Base-by-base conservation (phyloP, 2,113 vertebrate species). In the Myanophis thanlyinensis region DNA sequence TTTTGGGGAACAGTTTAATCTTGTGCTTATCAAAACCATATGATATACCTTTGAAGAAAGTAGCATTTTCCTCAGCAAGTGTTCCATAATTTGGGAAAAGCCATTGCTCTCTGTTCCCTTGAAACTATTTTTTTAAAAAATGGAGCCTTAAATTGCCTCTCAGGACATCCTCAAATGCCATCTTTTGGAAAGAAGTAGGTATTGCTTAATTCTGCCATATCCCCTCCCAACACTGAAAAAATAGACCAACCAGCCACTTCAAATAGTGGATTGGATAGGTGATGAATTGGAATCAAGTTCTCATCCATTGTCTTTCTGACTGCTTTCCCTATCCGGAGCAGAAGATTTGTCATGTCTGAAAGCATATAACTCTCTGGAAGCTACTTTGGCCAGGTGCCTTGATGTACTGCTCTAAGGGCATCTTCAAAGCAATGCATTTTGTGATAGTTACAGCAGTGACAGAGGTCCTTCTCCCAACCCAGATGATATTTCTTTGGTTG, bases 11-110 rank as follows among this genome's bases (percentile, higher is more conserved):
- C 62, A 96, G 5, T 0, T 0, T 95, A 96, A 93, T 94, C 93
- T 87, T 3, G 87, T 94, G 88, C 51, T n/a, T 92, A 62, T 94
- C 92, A 85, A 96, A 97, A 97, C 96, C 95, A 95, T 48, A 93
- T 93, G 90, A 96, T 91, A 12, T 87, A 92, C 95, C 73, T 90
- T 95, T 59, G 86, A 92, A 95, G 91, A 97, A 62, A 96, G 89
- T 96, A 96, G 92, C 90, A 30, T 10, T 93, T 35, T 18, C 96
- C 11, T 94, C 92, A 91, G 94, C 93, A 85, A 85, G 30, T 3
- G 11, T 23, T 85, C 49, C 3, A 56, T 46, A 52, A 20, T 47
- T n/a, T 73, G 1, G 4, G 54, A 4, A 30, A 27, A 85, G 53
- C 62, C 62, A 52, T 91, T 48, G 44, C 0, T 52, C 80, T 91